Conservation (phyloP, 2,888 invertebrate genomes). For the Scaeva pyrastri region DNA sequence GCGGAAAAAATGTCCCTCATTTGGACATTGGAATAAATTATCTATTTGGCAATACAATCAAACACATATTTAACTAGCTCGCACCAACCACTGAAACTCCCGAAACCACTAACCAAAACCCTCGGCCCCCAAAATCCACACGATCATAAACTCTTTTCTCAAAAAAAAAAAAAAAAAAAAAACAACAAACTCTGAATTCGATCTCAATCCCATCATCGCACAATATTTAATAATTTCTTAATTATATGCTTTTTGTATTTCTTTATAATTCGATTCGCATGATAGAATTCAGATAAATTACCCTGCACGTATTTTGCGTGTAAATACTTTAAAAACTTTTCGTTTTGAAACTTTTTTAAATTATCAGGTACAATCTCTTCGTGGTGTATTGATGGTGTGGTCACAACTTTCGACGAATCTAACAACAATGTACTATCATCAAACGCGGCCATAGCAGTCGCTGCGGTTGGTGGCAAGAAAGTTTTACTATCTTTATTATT, state of each 20-base stretch:
- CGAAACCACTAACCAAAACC: not conserved
- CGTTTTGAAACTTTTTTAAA: constrained; percentile 79
- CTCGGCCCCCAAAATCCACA: not conserved
- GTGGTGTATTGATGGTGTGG: constrained; percentile 80
- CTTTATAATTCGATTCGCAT: constrained; percentile 82
- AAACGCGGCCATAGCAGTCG: not conserved
- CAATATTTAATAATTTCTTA: constrained; percentile 74
- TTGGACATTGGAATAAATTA: not conserved
- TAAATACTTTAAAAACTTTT: constrained; percentile 82
- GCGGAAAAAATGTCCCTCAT: not conserved
- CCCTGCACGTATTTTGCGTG: constrained; percentile 82
- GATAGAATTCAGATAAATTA: constrained; percentile 80
- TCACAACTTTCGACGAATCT: constrained; percentile 46
- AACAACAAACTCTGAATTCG: not conserved
- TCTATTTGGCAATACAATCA: constrained; percentile 8
- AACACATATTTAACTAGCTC: not conserved
- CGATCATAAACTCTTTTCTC: constrained; percentile 5
- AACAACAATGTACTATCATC: constrained; percentile 50
- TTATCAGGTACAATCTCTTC: constrained; percentile 83
- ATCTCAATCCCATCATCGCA: constrained; percentile 59
- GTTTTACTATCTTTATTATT: constrained; percentile 35
- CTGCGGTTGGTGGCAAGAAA: constrained; percentile 2
- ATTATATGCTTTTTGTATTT: constrained; percentile 80
- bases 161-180: not conserved
- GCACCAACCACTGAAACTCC: constrained; percentile 5